Evolutionary conservation across 2,113 vertebrate genomes (phyloP).

Genomic region (Syngnathus scovelli): DNA sequence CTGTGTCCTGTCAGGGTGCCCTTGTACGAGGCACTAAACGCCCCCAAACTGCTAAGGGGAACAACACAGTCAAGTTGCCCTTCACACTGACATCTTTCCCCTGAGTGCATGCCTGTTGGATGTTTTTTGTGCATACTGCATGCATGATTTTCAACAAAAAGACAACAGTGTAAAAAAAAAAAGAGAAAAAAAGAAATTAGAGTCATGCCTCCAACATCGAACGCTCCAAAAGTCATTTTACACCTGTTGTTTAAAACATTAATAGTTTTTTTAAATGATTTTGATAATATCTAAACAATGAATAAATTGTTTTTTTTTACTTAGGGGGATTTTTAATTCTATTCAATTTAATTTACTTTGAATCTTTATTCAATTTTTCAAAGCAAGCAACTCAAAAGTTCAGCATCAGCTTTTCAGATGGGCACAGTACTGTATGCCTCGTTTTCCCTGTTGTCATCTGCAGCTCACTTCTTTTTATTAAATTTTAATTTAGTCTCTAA

Average conservation of each 20-base stretch:
- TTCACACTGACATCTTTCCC: background rate
- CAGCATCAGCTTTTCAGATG: background rate
- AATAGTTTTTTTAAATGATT: no score
- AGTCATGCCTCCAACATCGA: background rate
- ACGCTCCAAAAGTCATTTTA: background rate
- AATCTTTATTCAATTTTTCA: no score
- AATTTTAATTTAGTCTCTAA: constrained; percentile 5
- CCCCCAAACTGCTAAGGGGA: background rate
- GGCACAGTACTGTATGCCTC: background rate
- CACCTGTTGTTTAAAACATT: no score
- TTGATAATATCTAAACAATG: no score
- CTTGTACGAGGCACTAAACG: constrained; percentile 6
- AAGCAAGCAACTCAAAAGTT: no score
- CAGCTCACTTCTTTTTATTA: background rate
- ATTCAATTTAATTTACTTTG: no score
- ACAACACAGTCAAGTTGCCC: background rate
- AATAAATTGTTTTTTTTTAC: no score
- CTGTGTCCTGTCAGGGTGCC: background rate
- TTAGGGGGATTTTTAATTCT: no score
- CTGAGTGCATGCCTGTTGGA: background rate
- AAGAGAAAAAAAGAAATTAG: background rate
- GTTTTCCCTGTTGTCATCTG: background rate
- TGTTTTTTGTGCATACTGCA: background rate
- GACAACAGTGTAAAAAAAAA: background rate
- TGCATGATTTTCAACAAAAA: background rate